phyloP scores from a whole-genome alignment of 2,888 invertebrate genomes.

The Andricus curvator region DNA sequence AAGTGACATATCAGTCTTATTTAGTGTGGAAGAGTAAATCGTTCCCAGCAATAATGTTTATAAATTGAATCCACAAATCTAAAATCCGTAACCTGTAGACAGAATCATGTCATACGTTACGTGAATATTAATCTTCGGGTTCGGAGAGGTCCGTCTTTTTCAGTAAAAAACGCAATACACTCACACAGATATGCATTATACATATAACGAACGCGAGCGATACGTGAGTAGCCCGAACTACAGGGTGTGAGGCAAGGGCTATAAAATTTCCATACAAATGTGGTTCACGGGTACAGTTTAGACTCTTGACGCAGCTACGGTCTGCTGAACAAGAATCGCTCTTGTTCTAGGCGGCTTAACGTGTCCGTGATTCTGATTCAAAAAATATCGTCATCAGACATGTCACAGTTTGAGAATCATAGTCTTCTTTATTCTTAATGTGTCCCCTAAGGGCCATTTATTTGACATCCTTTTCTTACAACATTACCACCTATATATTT shows the following conservation, averaged over 20 bases:
- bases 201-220: constrained; percentile 3
- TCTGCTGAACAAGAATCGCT: constrained; percentile 7
- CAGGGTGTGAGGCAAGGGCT: constrained; percentile 39
- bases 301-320: constrained; percentile 1
- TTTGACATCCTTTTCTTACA: too few relatives aligned
- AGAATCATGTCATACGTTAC: constrained; percentile 11
- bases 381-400: not conserved
- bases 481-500: too few relatives aligned
- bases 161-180: constrained; percentile 11
- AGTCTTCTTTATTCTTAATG: not conserved
- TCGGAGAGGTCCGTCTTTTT: constrained; percentile 18
- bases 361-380: not conserved
- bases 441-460: too few relatives aligned
- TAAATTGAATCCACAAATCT: not conserved
- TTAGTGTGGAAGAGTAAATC: not conserved
- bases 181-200: not conserved
- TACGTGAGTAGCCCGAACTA: not conserved
- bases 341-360: constrained; percentile 11
- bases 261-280: constrained; percentile 51
- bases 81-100: not conserved
- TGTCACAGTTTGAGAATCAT: constrained; percentile 1
- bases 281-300: constrained; percentile 24
- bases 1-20: not conserved
- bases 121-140: constrained; percentile 4
- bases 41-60: not conserved